Conservation (phyloP, 1,140 invertebrate genomes). For the Papilio dardanus region DNA sequence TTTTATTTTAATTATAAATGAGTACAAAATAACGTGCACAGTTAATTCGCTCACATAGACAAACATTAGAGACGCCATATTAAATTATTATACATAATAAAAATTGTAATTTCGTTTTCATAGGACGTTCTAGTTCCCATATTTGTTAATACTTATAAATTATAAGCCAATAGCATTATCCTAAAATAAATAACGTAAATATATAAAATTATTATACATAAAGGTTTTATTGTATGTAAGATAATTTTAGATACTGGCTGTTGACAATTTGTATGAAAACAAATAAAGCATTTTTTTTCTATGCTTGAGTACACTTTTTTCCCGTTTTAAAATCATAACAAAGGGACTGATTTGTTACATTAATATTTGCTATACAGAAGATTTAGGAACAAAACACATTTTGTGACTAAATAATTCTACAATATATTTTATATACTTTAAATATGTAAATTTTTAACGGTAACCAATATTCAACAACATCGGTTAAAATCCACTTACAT, state of each 20-base stretch:
- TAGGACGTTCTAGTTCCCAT: slow-evolving; percentile 30
- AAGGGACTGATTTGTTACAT: no score
- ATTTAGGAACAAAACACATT: no score
- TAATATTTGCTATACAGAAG: no score
- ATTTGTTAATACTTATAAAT: slow-evolving; percentile 34
- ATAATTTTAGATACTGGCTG: neutral
- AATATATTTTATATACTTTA: no score
- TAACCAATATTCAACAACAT: no score
- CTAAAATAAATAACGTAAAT: slow-evolving; percentile 34
- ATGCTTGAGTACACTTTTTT: no score
- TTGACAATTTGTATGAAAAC: neutral
- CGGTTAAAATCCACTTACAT: no score
- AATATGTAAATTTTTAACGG: no score
- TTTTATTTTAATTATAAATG: slow-evolving; percentile 47
- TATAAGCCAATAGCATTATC: slow-evolving; percentile 13
- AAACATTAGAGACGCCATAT: slow-evolving; percentile 33
- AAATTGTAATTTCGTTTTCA: slow-evolving; percentile 34
- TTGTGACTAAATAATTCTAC: no score
- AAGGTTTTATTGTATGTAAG: neutral
- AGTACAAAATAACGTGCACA: slow-evolving; percentile 35
- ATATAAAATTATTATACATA: neutral
- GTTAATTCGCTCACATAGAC: slow-evolving; percentile 29
- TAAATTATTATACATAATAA: slow-evolving; percentile 33
- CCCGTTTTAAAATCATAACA: no score
- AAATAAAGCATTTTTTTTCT: no score